Conservation (phyloP, 2,888 invertebrate genomes). For the Cyclophora albipunctata region DNA sequence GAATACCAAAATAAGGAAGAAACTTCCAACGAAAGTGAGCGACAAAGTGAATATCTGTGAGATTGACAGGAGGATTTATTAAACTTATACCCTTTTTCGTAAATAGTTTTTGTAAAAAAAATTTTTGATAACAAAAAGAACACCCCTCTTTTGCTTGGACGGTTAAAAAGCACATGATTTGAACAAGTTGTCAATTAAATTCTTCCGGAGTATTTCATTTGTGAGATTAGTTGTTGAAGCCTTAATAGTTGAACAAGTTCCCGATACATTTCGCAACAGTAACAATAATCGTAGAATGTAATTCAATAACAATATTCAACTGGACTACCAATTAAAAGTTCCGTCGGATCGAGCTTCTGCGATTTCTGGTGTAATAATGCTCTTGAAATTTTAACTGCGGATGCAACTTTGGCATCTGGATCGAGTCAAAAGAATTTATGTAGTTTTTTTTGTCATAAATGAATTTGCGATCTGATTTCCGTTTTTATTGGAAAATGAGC, state of each 20-base stretch:
- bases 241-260: conserved; percentile 17
- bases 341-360: conserved; percentile 38
- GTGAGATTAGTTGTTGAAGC: neutral
- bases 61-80: conserved; percentile 23
- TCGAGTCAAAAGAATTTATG: conserved; percentile 11
- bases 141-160: too few relatives aligned
- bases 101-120: neutral
- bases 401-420: conserved; percentile 34
- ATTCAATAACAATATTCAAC: conserved; percentile 49
- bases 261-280: conserved; percentile 34
- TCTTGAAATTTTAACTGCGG: conserved; percentile 53
- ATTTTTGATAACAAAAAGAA: too few relatives aligned
- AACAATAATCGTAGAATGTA: conserved; percentile 39
- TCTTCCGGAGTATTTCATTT: too few relatives aligned
- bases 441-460: conserved; percentile 4
- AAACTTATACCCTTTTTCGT: conserved; percentile 16
- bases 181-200: too few relatives aligned
- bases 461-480: too few relatives aligned
- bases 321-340: conserved; percentile 69
- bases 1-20: too few relatives aligned
- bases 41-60: conserved; percentile 14
- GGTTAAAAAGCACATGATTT: too few relatives aligned
- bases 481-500: too few relatives aligned
- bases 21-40: conserved; percentile 4
- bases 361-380: conserved; percentile 46